A percentile compares a stretch with the other conserved stretches of the same genome.
phyloP scores from a whole-genome alignment of 2,113 vertebrate genomes.

The Falco punctatus region DNA sequence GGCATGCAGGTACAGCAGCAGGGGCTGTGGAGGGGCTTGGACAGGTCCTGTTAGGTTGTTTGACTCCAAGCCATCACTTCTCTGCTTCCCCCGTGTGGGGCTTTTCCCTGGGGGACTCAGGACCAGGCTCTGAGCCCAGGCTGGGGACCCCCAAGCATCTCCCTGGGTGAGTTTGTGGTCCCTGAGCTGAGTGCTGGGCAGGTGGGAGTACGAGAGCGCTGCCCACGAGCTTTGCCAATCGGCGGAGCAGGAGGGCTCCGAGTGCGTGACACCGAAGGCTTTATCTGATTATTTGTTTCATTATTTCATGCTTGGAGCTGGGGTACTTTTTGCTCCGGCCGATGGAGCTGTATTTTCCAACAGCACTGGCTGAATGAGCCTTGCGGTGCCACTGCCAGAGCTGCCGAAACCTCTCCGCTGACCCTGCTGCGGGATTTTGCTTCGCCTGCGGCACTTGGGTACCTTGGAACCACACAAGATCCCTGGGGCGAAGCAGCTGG shows the following conservation, averaged over 20 bases:
- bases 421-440: background rate
- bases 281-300: background rate
- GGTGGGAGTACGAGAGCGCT: background rate
- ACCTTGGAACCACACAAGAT: fast-evolving
- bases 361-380: background rate
- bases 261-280: fast-evolving
- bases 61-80: background rate
- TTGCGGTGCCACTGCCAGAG: background rate
- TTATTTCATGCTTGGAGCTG: background rate
- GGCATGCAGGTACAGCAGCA: background rate
- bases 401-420: background rate
- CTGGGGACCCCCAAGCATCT: background rate
- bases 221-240: background rate
- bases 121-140: background rate
- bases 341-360: background rate
- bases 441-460: background rate
- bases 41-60: fast-evolving
- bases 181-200: background rate
- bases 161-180: background rate
- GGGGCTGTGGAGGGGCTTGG: too few species aligned
- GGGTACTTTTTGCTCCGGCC: too few species aligned
- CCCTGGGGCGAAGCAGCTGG: background rate
- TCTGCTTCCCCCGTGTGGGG: fast-evolving
- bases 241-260: background rate
- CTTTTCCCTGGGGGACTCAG: background rate